Conservation (phyloP, 2,888 invertebrate genomes). For the Silvanus unidentatus region DNA sequence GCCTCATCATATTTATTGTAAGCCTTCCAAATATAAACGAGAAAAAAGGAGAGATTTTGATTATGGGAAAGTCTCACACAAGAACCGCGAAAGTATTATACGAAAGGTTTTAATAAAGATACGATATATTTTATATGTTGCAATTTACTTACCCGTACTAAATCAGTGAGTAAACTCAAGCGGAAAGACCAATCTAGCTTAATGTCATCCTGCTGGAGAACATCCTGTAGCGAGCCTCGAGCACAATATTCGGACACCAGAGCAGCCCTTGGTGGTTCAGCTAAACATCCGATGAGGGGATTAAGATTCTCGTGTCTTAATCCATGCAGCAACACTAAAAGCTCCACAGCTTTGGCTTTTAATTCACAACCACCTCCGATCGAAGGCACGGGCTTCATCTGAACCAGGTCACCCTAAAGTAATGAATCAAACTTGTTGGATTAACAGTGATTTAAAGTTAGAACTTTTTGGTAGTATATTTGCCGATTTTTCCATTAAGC, state of each 20-base stretch:
- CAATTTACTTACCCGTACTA: conserved; percentile 65
- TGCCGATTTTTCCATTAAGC: no score
- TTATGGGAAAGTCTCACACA: no score
- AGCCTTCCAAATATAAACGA: no score
- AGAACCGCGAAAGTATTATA: no score
- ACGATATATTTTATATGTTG: not conserved
- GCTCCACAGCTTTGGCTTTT: conserved; percentile 73
- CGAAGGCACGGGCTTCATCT: conserved; percentile 71
- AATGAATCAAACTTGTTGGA: conserved; percentile 2
- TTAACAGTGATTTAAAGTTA: not conserved
- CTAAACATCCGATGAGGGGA: conserved; percentile 79
- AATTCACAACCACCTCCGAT: conserved; percentile 53
- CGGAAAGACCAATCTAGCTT: conserved; percentile 95
- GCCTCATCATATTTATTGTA: no score
- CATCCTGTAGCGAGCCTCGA: conserved; percentile 82
- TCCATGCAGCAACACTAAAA: conserved; percentile 73
- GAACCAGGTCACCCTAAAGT: conserved; percentile 80
- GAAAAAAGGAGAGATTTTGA: no score
- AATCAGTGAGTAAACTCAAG: conserved; percentile 84
- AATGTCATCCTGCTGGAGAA: conserved; percentile 82
- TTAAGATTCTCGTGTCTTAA: conserved; percentile 88
- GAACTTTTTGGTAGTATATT: no score
- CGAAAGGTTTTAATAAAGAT: no score
- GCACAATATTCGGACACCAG: conserved; percentile 84
- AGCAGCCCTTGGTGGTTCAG: conserved; percentile 70